Evolutionary conservation across 2,888 invertebrate species (phyloP).

Genomic region (Dolichomitus sp.): DNA sequence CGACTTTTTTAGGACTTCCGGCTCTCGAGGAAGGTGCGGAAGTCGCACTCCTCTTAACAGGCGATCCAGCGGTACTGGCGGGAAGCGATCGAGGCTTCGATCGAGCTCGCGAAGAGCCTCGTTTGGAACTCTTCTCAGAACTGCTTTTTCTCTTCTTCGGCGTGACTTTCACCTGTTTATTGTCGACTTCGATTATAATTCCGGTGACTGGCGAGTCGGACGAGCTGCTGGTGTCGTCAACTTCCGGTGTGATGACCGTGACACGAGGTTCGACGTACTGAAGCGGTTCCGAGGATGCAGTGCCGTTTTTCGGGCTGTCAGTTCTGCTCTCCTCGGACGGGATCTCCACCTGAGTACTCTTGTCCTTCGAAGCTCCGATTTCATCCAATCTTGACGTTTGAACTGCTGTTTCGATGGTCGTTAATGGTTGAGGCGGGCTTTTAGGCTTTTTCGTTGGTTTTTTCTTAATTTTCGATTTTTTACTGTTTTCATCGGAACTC

Average conservation of each 20-base stretch:
- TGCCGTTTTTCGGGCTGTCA: not conserved
- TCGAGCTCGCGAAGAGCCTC: slow-evolving; percentile 50
- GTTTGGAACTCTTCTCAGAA: slow-evolving; percentile 48
- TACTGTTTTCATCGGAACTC: slow-evolving; percentile 66
- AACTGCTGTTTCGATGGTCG: slow-evolving; percentile 76
- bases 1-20: slow-evolving; percentile 71
- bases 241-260: slow-evolving; percentile 76
- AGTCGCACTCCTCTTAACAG: slow-evolving; percentile 71
- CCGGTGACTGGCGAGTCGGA: slow-evolving; percentile 72
- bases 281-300: slow-evolving; percentile 18
- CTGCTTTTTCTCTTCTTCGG: slow-evolving; percentile 72
- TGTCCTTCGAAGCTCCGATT: slow-evolving; percentile 69
- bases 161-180: slow-evolving; percentile 76
- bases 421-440: slow-evolving; percentile 5
- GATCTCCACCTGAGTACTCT: slow-evolving; percentile 74
- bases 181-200: slow-evolving; percentile 77
- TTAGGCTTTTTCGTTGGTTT: slow-evolving; percentile 62
- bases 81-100: slow-evolving; percentile 71
- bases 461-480: slow-evolving; percentile 63
- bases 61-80: slow-evolving; percentile 72
- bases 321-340: slow-evolving; percentile 28
- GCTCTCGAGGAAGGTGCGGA: slow-evolving; percentile 73
- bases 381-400: slow-evolving; percentile 74
- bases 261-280: slow-evolving; percentile 77
- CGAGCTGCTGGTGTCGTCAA: slow-evolving; percentile 70